Evolutionary conservation across 2,113 vertebrate species (phyloP).

Genomic region (Salvelinus alpinus): DNA sequence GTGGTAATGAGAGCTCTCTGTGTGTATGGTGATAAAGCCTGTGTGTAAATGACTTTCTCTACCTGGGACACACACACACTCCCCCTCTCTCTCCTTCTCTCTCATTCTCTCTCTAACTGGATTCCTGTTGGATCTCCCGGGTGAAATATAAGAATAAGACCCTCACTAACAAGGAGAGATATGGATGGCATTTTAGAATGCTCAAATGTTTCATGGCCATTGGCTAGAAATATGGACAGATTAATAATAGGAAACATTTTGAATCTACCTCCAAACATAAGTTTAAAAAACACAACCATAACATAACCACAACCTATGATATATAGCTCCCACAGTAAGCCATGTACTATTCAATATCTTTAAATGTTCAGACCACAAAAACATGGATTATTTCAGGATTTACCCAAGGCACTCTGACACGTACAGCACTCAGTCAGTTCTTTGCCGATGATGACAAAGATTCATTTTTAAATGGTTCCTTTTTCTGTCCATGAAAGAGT

Average conservation of each 20-base stretch:
- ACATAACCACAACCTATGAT: not conserved
- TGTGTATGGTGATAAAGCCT: slow-evolving; percentile 35
- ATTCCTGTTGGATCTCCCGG: not conserved
- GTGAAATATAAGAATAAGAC: slow-evolving; percentile 3
- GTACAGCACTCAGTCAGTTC: not conserved
- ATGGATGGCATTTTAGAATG: not conserved
- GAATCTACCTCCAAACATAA: not conserved
- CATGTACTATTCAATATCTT: not conserved
- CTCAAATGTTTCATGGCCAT: not conserved
- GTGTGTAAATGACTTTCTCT: slow-evolving; percentile 27
- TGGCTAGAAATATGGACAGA: not conserved
- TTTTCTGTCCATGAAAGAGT: slow-evolving; percentile 58
- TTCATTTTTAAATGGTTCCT: slow-evolving; percentile 25
- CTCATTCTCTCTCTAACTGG: not conserved
- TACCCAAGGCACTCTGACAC: slow-evolving; percentile 18
- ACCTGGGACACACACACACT: slow-evolving; percentile 12
- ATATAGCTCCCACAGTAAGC: not conserved
- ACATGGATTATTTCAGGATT: slow-evolving; percentile 6
- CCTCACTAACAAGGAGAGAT: not conserved
- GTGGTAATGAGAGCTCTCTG: slow-evolving; percentile 31
- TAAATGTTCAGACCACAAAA: not conserved
- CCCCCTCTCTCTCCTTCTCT: slow-evolving; percentile 5
- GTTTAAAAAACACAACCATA: not conserved
- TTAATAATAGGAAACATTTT: not conserved
- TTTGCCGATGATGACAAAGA: slow-evolving; percentile 13